phyloP scores from a whole-genome alignment of 2,888 invertebrate genomes.

The Autographa pulchrina region DNA sequence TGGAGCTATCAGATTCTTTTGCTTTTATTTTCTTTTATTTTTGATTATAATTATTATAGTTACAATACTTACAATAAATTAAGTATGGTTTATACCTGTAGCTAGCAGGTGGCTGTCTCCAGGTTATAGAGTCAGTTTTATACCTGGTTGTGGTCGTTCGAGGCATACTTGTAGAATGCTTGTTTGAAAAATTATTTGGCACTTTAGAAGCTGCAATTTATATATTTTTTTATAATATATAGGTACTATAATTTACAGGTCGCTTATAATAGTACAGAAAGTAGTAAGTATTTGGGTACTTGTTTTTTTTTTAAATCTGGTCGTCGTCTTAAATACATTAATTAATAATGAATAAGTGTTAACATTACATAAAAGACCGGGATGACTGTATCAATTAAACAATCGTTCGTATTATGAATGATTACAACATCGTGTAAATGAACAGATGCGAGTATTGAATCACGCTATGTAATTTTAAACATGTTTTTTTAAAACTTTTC shows the following conservation, averaged over 20 bases:
- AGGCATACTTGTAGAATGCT: slow-evolving; percentile 2
- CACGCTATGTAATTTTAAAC: background rate
- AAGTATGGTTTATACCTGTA: slow-evolving; percentile 28
- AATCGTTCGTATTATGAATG: slow-evolving; percentile 30
- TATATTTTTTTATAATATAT: background rate
- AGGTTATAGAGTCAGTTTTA: slow-evolving; percentile 46
- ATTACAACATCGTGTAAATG: slow-evolving; percentile 20
- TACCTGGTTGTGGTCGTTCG: slow-evolving; percentile 16
- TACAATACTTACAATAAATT: too few relatives aligned
- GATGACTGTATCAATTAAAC: slow-evolving; percentile 40
- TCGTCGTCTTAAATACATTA: background rate
- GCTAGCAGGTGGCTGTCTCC: slow-evolving; percentile 50
- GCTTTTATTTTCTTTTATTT: too few relatives aligned
- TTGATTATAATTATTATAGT: too few relatives aligned
- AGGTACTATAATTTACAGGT: too few relatives aligned
- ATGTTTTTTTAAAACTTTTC: background rate
- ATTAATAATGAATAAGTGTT: slow-evolving; percentile 21
- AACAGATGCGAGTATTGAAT: slow-evolving; percentile 10
- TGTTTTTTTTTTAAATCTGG: too few relatives aligned
- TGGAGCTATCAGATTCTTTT: too few relatives aligned
- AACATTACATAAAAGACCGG: slow-evolving; percentile 14
- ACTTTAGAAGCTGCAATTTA: slow-evolving; percentile 42
- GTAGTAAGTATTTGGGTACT: too few relatives aligned
- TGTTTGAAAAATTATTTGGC: slow-evolving; percentile 43
- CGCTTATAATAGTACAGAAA: too few relatives aligned